Percentiles rank a stretch among this genome's conserved stretches.
These are phyloP conservation scores for Lutraria rhynchaena DNA, from an alignment of 1,140 invertebrate species.

Conservation along the genomic window DNA sequence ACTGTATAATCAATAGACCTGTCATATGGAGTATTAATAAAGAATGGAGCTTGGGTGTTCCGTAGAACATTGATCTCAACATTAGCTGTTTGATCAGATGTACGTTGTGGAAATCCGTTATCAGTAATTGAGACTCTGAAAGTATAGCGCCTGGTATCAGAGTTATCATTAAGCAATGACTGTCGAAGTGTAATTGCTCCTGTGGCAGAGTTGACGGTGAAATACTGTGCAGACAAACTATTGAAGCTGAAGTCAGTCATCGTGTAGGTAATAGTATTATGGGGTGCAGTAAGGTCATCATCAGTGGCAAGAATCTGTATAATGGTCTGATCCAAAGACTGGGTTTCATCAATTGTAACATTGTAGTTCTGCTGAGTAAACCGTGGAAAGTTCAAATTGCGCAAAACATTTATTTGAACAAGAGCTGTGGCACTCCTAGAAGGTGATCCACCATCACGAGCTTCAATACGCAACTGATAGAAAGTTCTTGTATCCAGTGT, in stretches of 20 bases:
- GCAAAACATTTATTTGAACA: slow-evolving; percentile 67
- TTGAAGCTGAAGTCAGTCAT: slow-evolving; percentile 25
- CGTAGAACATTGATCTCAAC: slow-evolving; percentile 49
- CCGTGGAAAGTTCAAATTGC: slow-evolving; percentile 20
- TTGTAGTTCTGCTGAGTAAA: slow-evolving; percentile 32
- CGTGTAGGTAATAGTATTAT: slow-evolving; percentile 50
- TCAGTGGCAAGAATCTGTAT: slow-evolving; percentile 39
- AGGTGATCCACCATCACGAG: slow-evolving; percentile 67
- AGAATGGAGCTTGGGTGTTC: slow-evolving; percentile 78
- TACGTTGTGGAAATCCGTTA: slow-evolving; percentile 26
- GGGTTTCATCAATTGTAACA: slow-evolving; percentile 58
- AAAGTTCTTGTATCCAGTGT: slow-evolving; percentile 37
- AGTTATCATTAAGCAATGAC: slow-evolving; percentile 62
- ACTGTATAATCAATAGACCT: slow-evolving; percentile 64
- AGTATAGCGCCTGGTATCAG: slow-evolving; percentile 32
- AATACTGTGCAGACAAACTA: slow-evolving; percentile 57
- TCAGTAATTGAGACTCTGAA: slow-evolving; percentile 38
- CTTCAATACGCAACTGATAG: slow-evolving; percentile 67
- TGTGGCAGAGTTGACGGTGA: slow-evolving; percentile 65
- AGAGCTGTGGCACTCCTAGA: slow-evolving; percentile 62
- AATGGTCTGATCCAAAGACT: slow-evolving; percentile 11
- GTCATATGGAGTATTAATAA: slow-evolving; percentile 76
- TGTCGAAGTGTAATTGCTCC: slow-evolving; percentile 65
- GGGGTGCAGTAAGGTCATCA: neutral
- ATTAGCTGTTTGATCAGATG: neutral